Conservation (phyloP, 2,113 vertebrate species). For the Nycticryphes semicollaris region DNA sequence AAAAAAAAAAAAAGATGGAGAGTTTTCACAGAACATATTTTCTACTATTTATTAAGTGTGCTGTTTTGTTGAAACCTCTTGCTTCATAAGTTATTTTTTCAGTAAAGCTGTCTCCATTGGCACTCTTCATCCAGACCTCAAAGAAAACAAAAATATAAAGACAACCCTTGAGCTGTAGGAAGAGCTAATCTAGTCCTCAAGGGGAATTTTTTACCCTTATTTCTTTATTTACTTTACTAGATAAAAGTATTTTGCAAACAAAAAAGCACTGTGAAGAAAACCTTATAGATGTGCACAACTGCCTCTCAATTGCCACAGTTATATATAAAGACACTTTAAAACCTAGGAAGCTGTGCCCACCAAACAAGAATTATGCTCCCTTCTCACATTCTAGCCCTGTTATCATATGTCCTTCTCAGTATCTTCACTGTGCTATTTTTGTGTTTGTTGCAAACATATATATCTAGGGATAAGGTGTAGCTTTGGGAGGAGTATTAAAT, state of each 20-base stretch:
- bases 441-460: background rate
- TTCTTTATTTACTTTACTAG: background rate
- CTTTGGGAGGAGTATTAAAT: background rate
- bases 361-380: background rate
- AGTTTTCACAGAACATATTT: background rate
- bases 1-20: background rate
- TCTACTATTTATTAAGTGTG: background rate
- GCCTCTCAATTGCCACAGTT: background rate
- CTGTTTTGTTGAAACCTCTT: background rate
- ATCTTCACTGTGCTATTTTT: background rate
- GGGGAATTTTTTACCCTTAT: background rate
- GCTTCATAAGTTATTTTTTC: background rate
- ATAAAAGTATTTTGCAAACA: background rate
- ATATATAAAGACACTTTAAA: background rate
- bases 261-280: background rate
- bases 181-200: background rate
- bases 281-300: background rate
- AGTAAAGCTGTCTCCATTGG: background rate
- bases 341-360: background rate
- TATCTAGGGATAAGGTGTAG: background rate
- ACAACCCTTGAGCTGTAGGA: background rate
- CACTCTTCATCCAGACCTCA: background rate
- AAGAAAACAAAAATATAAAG: background rate
- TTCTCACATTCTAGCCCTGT: background rate
- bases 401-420: background rate